Evolutionary conservation across 2,888 invertebrate genomes (phyloP).

Genomic region (Corbicula japonica): DNA sequence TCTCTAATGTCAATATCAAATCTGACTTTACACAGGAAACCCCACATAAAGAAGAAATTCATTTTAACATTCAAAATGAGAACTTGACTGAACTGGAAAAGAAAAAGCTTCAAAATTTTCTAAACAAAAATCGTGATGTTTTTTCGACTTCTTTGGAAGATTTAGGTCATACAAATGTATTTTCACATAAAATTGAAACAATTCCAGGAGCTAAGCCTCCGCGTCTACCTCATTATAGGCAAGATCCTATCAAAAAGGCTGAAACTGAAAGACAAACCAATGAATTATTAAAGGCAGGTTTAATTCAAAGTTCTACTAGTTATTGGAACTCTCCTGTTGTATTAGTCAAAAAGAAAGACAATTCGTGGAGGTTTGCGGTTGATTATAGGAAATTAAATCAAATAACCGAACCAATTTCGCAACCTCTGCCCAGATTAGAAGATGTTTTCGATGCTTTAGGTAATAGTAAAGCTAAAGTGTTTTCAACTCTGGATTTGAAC

Average conservation of each 20-base stretch:
- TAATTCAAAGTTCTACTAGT: background rate
- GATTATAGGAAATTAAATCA: slow-evolving; percentile 20
- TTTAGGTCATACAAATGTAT: slow-evolving; percentile 40
- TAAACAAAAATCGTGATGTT: slow-evolving; percentile 27
- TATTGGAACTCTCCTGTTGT: too few relatives aligned
- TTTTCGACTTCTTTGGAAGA: slow-evolving; percentile 36
- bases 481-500: slow-evolving; percentile 15
- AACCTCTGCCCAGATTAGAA: slow-evolving; percentile 11
- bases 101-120: slow-evolving; percentile 16
- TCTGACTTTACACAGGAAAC: too few relatives aligned
- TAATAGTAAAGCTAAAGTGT: background rate
- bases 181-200: slow-evolving; percentile 61
- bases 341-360: slow-evolving; percentile 5
- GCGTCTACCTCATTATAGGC: slow-evolving; percentile 30
- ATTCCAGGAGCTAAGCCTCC: slow-evolving; percentile 26
- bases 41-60: background rate
- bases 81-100: slow-evolving; percentile 32
- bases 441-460: slow-evolving; percentile 12
- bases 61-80: slow-evolving; percentile 10
- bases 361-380: slow-evolving; percentile 7
- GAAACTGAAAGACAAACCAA: background rate
- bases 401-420: slow-evolving; percentile 13
- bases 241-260: slow-evolving; percentile 35
- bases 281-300: background rate
- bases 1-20: background rate